Evolutionary conservation across 2,113 vertebrate species (phyloP), one percentile per base, ranked within the genome.

Genomic region (Etia nguti): DNA sequence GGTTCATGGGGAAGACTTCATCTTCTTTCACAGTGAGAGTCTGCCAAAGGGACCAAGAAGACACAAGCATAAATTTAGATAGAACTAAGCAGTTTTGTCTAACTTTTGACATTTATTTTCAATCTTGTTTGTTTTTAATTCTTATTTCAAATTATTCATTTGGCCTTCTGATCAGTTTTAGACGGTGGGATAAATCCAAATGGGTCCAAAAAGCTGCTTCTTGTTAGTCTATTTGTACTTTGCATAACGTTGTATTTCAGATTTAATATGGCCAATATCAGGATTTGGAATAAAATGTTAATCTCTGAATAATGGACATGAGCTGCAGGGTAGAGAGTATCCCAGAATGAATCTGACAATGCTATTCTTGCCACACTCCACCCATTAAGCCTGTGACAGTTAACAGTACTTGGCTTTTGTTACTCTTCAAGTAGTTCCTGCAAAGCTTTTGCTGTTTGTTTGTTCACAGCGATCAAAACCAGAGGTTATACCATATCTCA

Each of bases 1-100:
- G 97, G 77, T 97, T 97, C 96, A 96, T 65, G 8, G 96, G 96
- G 77, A 90, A 86, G 86, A 96, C 89, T 9, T 96, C 95, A 68
- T 94, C 92, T 0, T 97, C 96, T 68, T 96, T 97, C 0, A 97
- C 96, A 10, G 97, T 97, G 15, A 97, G 1, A 6, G 59, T 79
- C 96, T 97, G 90, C 12, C 5, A 55, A 5, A 22, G 12, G 29
- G 4, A 11, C 48, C 2, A 26, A 83, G 56, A 8, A 55, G 29
- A 4, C 56, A 77, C 8, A 54, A 22, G 41, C 6, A 46, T 50
- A 34, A 73, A 73, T 46, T 73, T 15, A 46, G 68, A 26, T 73
- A 6, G 22, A 46, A 15, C 43, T 70, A 43, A 41, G 12, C 65
- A 70, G 7, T 16, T 41, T 46, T 26, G 38, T 26, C n/a, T 43